These are phyloP conservation scores for Arbacia lixula DNA, from an alignment of 53 echinoderm and acorn worm species.

Conservation along the genomic window DNA sequence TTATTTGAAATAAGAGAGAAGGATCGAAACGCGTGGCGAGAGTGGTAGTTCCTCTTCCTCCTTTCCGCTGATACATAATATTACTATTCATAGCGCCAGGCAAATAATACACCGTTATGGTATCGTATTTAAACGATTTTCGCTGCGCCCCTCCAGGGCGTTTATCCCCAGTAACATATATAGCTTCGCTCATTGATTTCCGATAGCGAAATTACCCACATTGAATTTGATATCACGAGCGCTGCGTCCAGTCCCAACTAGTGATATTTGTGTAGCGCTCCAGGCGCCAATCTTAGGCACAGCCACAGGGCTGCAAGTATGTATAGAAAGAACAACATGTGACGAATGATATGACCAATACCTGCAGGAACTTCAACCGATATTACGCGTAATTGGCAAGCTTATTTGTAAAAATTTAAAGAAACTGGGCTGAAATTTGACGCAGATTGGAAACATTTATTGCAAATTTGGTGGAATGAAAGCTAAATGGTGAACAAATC, in stretches of 20 bases:
- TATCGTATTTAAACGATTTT: constrained; percentile 57
- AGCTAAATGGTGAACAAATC: constrained; percentile 14
- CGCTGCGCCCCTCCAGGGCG: constrained; percentile 52
- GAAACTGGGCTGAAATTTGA: constrained; percentile 18
- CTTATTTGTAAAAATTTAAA: constrained; percentile 10
- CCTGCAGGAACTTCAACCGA: too few relatives aligned
- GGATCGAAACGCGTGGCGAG: constrained; percentile 9
- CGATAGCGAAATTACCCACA: constrained; percentile 34
- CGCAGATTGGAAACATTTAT: background rate
- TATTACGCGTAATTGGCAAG: background rate
- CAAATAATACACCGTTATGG: constrained; percentile 41
- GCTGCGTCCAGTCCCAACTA: constrained; percentile 42
- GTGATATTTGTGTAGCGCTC: constrained; percentile 38
- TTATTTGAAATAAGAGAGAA: constrained; percentile 28
- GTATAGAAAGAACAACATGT: background rate
- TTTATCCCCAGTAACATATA: constrained; percentile 55
- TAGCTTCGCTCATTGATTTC: constrained; percentile 48
- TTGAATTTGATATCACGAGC: constrained; percentile 43
- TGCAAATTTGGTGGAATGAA: background rate
- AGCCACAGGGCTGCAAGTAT: background rate
- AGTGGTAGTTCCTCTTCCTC: too few relatives aligned
- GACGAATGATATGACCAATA: too few relatives aligned
- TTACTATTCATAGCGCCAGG: too few relatives aligned
- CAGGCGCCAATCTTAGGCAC: background rate
- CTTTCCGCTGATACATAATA: too few relatives aligned